Conservation (phyloP, 2,888 invertebrate species). For the Pherbina coryleti region DNA sequence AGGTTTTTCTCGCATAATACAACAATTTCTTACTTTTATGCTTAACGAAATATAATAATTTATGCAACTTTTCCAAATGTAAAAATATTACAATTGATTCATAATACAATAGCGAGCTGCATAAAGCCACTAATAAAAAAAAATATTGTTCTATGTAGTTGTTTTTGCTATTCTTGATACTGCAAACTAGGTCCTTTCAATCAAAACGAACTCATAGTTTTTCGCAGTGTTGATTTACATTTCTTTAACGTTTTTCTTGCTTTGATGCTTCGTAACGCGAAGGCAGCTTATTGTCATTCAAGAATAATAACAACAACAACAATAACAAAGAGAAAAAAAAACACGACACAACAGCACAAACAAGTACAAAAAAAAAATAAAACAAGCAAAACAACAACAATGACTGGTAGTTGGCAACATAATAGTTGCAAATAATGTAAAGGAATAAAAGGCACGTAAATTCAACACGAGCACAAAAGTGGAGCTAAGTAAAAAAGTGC, state of each 20-base stretch:
- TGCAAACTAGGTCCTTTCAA: conserved; percentile 39
- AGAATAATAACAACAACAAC: conserved; percentile 25
- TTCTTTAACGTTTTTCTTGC: conserved; percentile 8
- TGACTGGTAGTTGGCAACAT: no score
- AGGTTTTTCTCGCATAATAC: no score
- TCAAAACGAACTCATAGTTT: conserved; percentile 37
- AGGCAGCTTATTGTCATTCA: conserved; percentile 43
- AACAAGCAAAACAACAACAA: conserved; percentile 33
- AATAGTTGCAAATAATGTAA: conserved; percentile 10
- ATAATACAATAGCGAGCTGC: not conserved
- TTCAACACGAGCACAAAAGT: conserved; percentile 4
- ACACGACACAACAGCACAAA: conserved; percentile 2
- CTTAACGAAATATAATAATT: not conserved
- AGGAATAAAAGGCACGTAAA: conserved; percentile 27
- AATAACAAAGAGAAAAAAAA: conserved; percentile 28
- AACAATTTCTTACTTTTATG: no score
- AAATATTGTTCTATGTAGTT: not conserved
- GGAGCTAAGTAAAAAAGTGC: not conserved
- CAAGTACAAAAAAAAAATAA: conserved; percentile 24
- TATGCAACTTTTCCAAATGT: not conserved
- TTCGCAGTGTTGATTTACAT: conserved; percentile 5
- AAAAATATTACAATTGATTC: not conserved
- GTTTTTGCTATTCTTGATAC: not conserved
- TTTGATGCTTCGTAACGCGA: not conserved
- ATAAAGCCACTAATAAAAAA: not conserved